Conservation (phyloP, 1,140 invertebrate species). For the Stegodyphus dumicola region DNA sequence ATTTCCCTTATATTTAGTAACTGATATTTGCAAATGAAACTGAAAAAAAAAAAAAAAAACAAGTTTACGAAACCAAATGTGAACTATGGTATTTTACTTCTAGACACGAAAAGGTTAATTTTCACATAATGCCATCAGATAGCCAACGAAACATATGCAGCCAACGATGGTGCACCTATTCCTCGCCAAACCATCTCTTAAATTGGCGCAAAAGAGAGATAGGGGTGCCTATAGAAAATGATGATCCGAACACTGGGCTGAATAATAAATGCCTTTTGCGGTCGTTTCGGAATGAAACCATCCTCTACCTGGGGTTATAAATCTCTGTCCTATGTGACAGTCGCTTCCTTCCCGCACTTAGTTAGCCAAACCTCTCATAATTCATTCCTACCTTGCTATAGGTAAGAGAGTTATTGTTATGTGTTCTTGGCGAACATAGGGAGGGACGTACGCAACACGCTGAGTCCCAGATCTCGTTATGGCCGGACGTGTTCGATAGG, state of each 20-base stretch:
- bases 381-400: conserved; percentile 20
- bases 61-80: too few species aligned
- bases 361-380: conserved; percentile 49
- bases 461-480: neutral
- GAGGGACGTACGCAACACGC: neutral
- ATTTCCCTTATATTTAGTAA: too few species aligned
- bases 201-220: conserved; percentile 53
- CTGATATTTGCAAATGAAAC: too few species aligned
- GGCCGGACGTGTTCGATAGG: too few species aligned
- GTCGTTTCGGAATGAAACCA: conserved; percentile 57
- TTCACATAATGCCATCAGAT: too few species aligned
- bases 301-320: conserved; percentile 50
- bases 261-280: conserved; percentile 59
- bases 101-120: too few species aligned
- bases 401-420: conserved; percentile 42
- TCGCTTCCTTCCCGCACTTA: conserved; percentile 58
- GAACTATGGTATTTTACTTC: too few species aligned
- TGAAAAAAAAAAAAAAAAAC: too few species aligned
- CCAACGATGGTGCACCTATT: neutral
- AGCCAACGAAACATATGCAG: too few species aligned
- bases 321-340: conserved; percentile 58
- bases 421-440: neutral
- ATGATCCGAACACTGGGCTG: conserved; percentile 45
- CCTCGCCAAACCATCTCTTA: conserved; percentile 39
- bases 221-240: conserved; percentile 45